A percentile compares a stretch with the other conserved stretches of the same genome.
Conservation (phyloP, 2,113 vertebrate genomes). For the Silurus meridionalis region DNA sequence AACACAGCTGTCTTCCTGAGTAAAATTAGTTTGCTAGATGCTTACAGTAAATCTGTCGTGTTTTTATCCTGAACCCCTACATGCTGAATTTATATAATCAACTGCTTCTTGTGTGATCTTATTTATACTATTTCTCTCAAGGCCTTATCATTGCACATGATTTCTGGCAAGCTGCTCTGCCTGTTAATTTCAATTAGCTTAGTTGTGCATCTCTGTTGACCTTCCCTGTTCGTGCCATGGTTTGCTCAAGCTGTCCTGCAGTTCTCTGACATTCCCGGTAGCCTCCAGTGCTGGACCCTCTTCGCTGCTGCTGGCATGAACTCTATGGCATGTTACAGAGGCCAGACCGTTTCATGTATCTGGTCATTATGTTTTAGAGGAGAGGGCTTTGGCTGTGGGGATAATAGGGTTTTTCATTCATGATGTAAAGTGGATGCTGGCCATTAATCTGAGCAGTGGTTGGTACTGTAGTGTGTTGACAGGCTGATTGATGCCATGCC, state of each 20-base stretch:
- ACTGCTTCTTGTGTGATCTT: not conserved
- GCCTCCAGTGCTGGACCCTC: conserved; percentile 38
- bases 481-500: conserved; percentile 69
- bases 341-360: conserved; percentile 16
- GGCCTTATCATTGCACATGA: conserved; percentile 1
- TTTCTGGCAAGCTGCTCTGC: conserved; percentile 31
- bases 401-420: conserved; percentile 58
- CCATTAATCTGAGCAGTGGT: conserved; percentile 71
- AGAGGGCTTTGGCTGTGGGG: conserved; percentile 34
- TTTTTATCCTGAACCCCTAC: not conserved
- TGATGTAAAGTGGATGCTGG: conserved; percentile 68
- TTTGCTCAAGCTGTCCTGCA: conserved; percentile 40
- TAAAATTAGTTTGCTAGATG: not conserved
- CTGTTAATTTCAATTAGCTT: conserved; percentile 76
- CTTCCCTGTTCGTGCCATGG: conserved; percentile 59
- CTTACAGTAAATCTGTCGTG: not conserved
- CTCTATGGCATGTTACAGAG: conserved; percentile 12
- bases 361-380: conserved; percentile 43
- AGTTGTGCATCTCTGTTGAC: conserved; percentile 66
- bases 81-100: not conserved
- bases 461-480: conserved; percentile 61
- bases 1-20: not conserved
- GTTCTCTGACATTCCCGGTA: conserved; percentile 36
- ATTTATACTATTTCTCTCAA: conserved; percentile 26
- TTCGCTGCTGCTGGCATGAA: conserved; percentile 51